Evolutionary conservation across 2,888 invertebrate species (phyloP), one percentile per base, ranked within the genome.

Genomic region (Sycophila texana): DNA sequence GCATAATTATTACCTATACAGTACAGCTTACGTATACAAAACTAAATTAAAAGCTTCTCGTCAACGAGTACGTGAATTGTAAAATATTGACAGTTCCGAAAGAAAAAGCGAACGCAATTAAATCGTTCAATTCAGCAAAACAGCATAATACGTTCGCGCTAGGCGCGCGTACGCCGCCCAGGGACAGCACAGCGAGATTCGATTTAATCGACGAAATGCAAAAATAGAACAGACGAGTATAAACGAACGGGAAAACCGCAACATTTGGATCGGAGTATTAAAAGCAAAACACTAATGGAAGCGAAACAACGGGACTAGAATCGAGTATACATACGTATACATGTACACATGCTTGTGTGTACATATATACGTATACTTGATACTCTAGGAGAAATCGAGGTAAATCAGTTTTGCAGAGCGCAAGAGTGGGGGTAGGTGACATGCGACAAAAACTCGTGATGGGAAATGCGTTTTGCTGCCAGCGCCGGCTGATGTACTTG

Each of bases 241-340:
- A 57, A 74, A 14, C 66, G 18, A 57, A 39, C 49, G 14, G 39
- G 20, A 5, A 22, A 68, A 75, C 18, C 58, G 49, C 51, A 51
- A 30, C 47, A 49, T 74, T 74, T 74, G 49, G 51, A 75, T 68
- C 67, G 39, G 51, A 20, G 47, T 30, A 61, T 61, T 67, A 60
- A 75, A 60, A 30, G 55, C 61, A 75, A 68, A 75, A 75, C 60
- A 67, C 68, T 68, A 68, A 68, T 68, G 57, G 61, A 58, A 67
- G 39, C 61, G 30, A 26, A 60, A 68, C 68, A 74, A 10, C 74
- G 10, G 16, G n/a, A n/a, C n/a, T n/a, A n/a, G n/a, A n/a, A n/a
- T n/a, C n/a, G n/a, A n/a, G n/a, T n/a, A n/a, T n/a, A n/a, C n/a
- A n/a, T n/a, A n/a, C n/a, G n/a, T n/a, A n/a, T n/a, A n/a, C n/a